phyloP scores from a whole-genome alignment of 2,797 vertebrate species.

The Falco biarmicus region DNA sequence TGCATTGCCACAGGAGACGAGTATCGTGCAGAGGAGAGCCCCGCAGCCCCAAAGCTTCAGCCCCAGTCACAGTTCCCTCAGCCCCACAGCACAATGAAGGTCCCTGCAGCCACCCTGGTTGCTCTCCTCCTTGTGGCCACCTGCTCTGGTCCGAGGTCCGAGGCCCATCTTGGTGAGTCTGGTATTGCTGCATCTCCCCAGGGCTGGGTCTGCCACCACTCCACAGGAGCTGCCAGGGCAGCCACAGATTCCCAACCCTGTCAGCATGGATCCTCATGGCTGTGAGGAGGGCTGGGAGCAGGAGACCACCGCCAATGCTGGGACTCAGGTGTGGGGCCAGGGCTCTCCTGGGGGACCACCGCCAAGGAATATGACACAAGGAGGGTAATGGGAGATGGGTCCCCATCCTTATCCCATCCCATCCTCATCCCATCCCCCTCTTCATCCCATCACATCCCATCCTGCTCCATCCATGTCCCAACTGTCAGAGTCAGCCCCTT shows the following conservation, averaged over 20 bases:
- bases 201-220: not conserved
- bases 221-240: not conserved
- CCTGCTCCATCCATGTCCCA: not conserved
- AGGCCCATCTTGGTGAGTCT: not conserved
- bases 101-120: too few species aligned
- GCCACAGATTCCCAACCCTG: too few species aligned
- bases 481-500: too few species aligned
- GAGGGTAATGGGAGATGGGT: rapidly evolving
- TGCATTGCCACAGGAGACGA: rapidly evolving
- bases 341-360: too few species aligned
- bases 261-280: not conserved
- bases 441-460: not conserved
- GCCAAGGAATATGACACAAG: not conserved
- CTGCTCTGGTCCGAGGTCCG: too few species aligned
- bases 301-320: not conserved
- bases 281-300: not conserved
- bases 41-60: not conserved
- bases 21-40: not conserved
- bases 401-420: too few species aligned
- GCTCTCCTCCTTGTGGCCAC: too few species aligned
- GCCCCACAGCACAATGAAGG: too few species aligned
- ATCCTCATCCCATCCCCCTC: not conserved
- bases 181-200: rapidly evolving
- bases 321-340: too few species aligned
- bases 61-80: not conserved